phyloP scores from a whole-genome alignment of 2,888 invertebrate species.

The Polyommatus icarus region DNA sequence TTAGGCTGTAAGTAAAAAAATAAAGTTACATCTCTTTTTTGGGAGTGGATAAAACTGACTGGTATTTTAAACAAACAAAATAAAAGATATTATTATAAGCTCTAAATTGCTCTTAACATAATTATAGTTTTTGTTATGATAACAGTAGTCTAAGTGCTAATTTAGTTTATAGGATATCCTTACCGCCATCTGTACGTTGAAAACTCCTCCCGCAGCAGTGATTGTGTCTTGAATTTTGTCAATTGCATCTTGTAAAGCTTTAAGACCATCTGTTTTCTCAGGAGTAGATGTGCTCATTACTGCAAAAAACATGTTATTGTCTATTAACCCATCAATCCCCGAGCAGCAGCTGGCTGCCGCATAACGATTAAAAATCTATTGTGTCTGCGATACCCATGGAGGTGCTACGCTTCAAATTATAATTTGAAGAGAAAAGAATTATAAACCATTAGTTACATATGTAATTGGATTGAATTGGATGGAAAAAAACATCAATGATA shows the following conservation, averaged over 20 bases:
- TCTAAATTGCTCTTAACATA: neutral
- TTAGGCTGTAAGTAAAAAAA: constrained; percentile 84
- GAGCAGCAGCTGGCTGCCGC: no score
- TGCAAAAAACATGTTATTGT: constrained; percentile 50
- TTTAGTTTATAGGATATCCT: constrained; percentile 52
- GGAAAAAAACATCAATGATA: neutral
- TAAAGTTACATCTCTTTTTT: neutral
- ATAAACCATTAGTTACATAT: neutral
- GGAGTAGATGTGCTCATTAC: constrained; percentile 99
- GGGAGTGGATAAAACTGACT: neutral
- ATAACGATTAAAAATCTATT: no score
- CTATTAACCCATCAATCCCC: no score
- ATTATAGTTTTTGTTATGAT: neutral
- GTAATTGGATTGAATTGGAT: no score
- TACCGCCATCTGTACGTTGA: constrained; percentile 96
- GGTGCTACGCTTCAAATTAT: no score
- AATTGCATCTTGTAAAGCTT: constrained; percentile 93
- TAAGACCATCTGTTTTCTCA: constrained; percentile 95
- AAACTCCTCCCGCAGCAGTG: constrained; percentile 91
- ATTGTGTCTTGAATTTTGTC: constrained; percentile 93
- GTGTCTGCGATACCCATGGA: no score
- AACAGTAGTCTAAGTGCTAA: neutral
- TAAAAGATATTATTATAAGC: neutral
- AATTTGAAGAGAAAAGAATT: neutral
- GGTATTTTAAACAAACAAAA: neutral